Evolutionary conservation across 2,113 vertebrate genomes (phyloP).

Genomic region (Callionymus lyra): DNA sequence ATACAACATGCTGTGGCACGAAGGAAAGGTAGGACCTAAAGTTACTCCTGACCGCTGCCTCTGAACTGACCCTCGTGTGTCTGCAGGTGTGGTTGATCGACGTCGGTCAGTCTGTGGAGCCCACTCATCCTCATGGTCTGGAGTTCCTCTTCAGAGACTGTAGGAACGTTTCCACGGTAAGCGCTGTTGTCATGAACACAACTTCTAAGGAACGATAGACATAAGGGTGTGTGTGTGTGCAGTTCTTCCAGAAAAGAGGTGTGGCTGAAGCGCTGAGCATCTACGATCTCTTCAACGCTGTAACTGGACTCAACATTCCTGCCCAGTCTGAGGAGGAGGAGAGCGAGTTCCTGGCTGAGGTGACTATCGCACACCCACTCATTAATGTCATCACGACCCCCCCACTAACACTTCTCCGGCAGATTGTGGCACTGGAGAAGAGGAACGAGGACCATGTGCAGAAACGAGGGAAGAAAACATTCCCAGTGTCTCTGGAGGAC

Average conservation of each 20-base stretch:
- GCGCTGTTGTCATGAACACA: too few species aligned
- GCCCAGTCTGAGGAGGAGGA: conserved; percentile 80
- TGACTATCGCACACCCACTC: conserved; percentile 33
- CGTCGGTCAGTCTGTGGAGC: conserved; percentile 94
- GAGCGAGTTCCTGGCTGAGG: conserved; percentile 83
- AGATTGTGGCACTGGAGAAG: conserved; percentile 93
- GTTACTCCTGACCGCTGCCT: too few species aligned
- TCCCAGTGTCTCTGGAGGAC: conserved; percentile 56
- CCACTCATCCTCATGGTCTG: conserved; percentile 87
- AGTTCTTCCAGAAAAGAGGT: conserved; percentile 93
- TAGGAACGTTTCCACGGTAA: conserved; percentile 86
- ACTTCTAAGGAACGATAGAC: too few species aligned
- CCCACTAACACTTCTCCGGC: background rate
- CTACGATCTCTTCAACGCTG: conserved; percentile 86
- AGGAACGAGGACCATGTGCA: conserved; percentile 90
- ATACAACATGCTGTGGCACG: conserved; percentile 96
- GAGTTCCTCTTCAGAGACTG: conserved; percentile 96
- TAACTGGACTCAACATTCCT: conserved; percentile 78
- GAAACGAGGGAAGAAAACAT: conserved; percentile 75
- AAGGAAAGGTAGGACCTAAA: conserved; percentile 56
- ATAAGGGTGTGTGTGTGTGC: background rate
- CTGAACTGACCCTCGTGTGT: background rate
- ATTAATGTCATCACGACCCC: too few species aligned
- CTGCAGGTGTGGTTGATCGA: conserved; percentile 91
- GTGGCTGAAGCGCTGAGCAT: conserved; percentile 76